Conservation (phyloP, 2,113 vertebrate genomes). For the Muntiacus muntjak region DNA sequence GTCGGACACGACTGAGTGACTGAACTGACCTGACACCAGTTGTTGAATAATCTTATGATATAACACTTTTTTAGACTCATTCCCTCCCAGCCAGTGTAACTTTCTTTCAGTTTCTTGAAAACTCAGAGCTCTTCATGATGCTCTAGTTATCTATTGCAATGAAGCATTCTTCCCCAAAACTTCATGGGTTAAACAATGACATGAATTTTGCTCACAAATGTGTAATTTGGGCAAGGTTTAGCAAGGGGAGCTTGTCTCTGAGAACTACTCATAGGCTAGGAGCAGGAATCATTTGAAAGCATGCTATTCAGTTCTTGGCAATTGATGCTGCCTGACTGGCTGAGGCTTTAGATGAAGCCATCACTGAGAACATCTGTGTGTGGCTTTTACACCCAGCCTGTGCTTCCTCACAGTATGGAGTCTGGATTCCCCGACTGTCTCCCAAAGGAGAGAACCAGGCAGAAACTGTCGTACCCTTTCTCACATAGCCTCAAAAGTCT, state of each 20-base stretch:
- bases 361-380: background rate
- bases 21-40: background rate
- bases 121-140: background rate
- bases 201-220: background rate
- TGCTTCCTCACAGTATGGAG: background rate
- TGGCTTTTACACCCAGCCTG: background rate
- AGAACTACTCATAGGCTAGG: background rate
- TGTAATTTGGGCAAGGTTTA: background rate
- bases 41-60: background rate
- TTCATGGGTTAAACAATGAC: background rate
- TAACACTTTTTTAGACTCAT: background rate
- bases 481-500: background rate
- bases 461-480: background rate
- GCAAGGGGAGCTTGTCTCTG: background rate
- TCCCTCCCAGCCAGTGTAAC: background rate
- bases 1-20: background rate
- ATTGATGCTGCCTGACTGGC: background rate
- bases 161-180: background rate
- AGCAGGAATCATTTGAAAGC: background rate
- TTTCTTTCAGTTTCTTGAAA: background rate
- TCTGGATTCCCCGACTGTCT: fast-evolving
- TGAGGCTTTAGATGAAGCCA: background rate
- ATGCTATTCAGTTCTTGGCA: background rate
- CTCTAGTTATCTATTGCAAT: background rate
- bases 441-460: background rate